A percentile compares a stretch with the other conserved stretches of the same genome.
Conservation (phyloP, 2,888 invertebrate genomes). For the Nemapogon koenigi region DNA sequence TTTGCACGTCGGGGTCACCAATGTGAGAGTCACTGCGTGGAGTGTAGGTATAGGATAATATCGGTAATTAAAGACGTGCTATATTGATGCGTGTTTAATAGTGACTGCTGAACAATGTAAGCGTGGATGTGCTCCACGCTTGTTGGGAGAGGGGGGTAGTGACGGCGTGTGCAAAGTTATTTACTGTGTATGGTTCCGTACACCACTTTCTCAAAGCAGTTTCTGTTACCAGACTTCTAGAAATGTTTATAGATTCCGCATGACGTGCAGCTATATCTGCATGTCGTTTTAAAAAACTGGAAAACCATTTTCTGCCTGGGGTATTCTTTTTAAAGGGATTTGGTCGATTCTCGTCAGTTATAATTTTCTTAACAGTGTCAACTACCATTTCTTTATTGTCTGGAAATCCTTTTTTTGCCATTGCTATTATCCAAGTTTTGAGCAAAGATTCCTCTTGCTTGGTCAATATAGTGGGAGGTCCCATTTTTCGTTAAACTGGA, state of each 20-base stretch:
- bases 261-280: slow-evolving; percentile 13
- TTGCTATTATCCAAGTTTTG: slow-evolving; percentile 5
- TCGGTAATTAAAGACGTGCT: no score
- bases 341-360: slow-evolving; percentile 13
- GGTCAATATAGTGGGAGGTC: slow-evolving; percentile 3
- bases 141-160: no score
- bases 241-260: slow-evolving; percentile 15
- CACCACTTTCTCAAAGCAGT: slow-evolving; percentile 12
- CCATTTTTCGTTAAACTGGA: slow-evolving; percentile 1
- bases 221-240: slow-evolving; percentile 17
- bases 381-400: slow-evolving; percentile 10
- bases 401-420: slow-evolving; percentile 12
- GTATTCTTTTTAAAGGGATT: slow-evolving; percentile 15
- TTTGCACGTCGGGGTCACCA: no score
- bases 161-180: no score
- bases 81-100: no score
- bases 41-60: no score
- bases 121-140: no score
- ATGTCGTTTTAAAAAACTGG: slow-evolving; percentile 14
- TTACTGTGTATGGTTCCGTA: no score
- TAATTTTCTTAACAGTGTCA: slow-evolving; percentile 14
- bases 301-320: slow-evolving; percentile 15
- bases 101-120: no score
- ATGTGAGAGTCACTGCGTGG: no score
- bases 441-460: slow-evolving; percentile 1